phyloP scores from a whole-genome alignment of 2,888 invertebrate genomes.

The Cataglyphis albicans region DNA sequence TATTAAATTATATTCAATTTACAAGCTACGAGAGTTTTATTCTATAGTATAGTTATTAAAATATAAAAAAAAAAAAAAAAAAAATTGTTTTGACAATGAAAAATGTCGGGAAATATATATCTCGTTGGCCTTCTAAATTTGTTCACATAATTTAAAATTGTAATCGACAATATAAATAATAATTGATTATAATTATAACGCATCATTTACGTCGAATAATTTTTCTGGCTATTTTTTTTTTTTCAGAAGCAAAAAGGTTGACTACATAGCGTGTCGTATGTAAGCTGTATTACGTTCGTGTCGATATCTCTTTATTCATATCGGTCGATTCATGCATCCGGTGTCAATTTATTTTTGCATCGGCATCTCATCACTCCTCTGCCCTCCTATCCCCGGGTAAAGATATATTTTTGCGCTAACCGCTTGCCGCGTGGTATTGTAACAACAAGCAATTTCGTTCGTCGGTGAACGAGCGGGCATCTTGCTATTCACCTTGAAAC shows the following conservation, averaged over 20 bases:
- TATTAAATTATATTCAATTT: slow-evolving; percentile 8
- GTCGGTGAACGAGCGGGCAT: slow-evolving; percentile 62
- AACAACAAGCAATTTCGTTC: slow-evolving; percentile 72
- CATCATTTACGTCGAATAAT: background rate
- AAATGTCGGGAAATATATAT: background rate
- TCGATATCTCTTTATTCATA: background rate
- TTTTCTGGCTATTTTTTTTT: background rate
- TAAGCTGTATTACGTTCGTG: background rate
- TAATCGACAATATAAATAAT: background rate
- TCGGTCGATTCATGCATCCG: slow-evolving; percentile 14
- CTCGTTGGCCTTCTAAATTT: background rate
- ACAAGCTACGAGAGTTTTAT: background rate
- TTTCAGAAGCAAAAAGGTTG: background rate
- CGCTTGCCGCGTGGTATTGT: slow-evolving; percentile 61
- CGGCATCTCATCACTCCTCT: slow-evolving; percentile 21
- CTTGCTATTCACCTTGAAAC: slow-evolving; percentile 78
- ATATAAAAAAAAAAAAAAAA: background rate
- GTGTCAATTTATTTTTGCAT: slow-evolving; percentile 17
- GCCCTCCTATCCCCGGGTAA: background rate
- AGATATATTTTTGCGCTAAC: slow-evolving; percentile 50
- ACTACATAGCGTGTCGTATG: background rate
- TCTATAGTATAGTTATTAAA: too few relatives aligned
- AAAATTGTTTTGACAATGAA: background rate
- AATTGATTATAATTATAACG: background rate
- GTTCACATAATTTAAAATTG: background rate